These are phyloP conservation scores for Blastomussa wellsi DNA, from an alignment of 92 coral and sea anemone genomes.

Conservation along the genomic window DNA sequence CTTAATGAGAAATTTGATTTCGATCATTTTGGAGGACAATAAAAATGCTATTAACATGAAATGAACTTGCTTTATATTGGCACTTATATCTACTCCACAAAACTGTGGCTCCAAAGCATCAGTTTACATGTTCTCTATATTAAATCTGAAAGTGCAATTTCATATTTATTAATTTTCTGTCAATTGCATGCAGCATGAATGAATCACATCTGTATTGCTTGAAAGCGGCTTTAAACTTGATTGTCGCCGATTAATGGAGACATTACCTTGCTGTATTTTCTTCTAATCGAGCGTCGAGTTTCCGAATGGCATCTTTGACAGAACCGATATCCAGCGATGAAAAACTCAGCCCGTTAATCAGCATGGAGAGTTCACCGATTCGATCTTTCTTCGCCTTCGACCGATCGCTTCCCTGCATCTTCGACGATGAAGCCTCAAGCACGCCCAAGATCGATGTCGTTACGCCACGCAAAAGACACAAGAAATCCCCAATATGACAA, in stretches of 20 bases:
- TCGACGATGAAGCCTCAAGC: neutral
- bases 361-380: conserved; percentile 54
- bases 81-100: neutral
- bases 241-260: neutral
- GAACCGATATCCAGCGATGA: conserved; percentile 65
- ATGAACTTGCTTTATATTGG: too few species aligned
- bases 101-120: neutral
- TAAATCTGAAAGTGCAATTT: too few species aligned
- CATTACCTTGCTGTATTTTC: conserved; percentile 64
- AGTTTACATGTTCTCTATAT: too few species aligned
- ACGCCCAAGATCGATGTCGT: neutral
- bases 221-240: neutral
- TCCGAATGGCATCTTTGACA: conserved; percentile 56
- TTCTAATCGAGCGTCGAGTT: conserved; percentile 57
- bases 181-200: neutral
- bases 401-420: conserved; percentile 25
- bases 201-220: conserved; percentile 2
- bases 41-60: too few species aligned
- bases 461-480: neutral
- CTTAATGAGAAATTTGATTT: too few species aligned
- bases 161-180: neutral
- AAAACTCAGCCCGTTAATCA: conserved; percentile 54
- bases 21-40: too few species aligned
- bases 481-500: neutral
- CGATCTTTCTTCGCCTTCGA: conserved; percentile 29